These are phyloP conservation scores for Nycticryphes semicollaris DNA, from an alignment of 2,113 vertebrate species.

Conservation along the genomic window DNA sequence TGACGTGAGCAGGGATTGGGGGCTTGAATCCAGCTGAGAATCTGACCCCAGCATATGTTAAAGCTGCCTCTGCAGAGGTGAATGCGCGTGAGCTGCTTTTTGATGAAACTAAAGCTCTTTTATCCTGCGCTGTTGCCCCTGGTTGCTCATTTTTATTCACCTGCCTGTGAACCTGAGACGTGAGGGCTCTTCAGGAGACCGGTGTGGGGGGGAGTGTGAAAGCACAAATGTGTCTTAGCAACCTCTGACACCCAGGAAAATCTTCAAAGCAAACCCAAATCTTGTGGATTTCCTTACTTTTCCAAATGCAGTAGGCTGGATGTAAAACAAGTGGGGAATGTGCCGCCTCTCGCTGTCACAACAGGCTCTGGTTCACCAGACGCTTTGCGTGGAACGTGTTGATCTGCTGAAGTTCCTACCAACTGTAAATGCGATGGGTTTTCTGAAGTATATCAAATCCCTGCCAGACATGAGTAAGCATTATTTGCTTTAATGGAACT, in stretches of 20 bases:
- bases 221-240: neutral
- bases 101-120: neutral
- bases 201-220: accelerated
- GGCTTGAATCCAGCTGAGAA: neutral
- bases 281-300: neutral
- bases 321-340: neutral
- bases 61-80: neutral
- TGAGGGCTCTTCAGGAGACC: neutral
- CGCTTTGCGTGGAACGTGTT: neutral
- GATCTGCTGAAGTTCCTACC: neutral
- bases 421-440: neutral
- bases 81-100: neutral
- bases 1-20: neutral
- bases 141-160: neutral
- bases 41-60: neutral
- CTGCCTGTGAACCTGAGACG: neutral
- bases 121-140: neutral
- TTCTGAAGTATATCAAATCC: neutral
- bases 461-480: accelerated
- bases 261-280: neutral
- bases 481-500: neutral
- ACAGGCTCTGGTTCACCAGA: neutral
- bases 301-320: neutral
- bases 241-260: neutral
- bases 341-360: neutral